Conservation (phyloP, 2,888 invertebrate genomes). For the Toxonevra muliebris region DNA sequence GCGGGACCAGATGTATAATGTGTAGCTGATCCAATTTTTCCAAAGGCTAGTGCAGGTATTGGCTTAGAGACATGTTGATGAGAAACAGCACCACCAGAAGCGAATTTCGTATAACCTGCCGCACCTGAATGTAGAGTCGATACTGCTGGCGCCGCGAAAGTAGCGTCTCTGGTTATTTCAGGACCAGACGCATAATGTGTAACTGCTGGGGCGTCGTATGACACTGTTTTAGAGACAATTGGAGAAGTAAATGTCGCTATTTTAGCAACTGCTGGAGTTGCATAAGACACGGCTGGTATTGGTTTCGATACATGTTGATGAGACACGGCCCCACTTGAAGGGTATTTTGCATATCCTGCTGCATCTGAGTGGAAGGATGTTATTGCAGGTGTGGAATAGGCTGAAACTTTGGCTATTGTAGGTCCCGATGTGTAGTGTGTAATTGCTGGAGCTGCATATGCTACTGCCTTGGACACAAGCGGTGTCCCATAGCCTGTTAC, state of each 20-base stretch:
- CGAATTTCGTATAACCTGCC: slow-evolving; percentile 15
- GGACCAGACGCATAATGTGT: slow-evolving; percentile 29
- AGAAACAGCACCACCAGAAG: slow-evolving; percentile 48
- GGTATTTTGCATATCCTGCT: slow-evolving; percentile 21
- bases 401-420: slow-evolving; percentile 44
- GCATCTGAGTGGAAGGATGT: slow-evolving; percentile 27
- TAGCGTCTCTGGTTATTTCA: slow-evolving; percentile 40
- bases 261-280: slow-evolving; percentile 43
- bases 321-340: slow-evolving; percentile 48
- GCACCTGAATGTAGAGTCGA: slow-evolving; percentile 22
- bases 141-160: slow-evolving; percentile 39
- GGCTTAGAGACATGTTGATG: slow-evolving; percentile 42
- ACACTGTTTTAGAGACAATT: slow-evolving; percentile 35
- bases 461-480: slow-evolving; percentile 25
- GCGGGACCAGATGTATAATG: slow-evolving; percentile 26
- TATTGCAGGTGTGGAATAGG: slow-evolving; percentile 42
- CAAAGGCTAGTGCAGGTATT: slow-evolving; percentile 26
- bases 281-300: slow-evolving; percentile 30
- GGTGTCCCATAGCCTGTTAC: slow-evolving; percentile 24
- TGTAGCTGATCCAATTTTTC: slow-evolving; percentile 39
- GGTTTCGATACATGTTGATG: slow-evolving; percentile 41
- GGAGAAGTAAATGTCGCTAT: slow-evolving; percentile 42
- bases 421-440: slow-evolving; percentile 37
- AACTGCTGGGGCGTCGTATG: slow-evolving; percentile 39
- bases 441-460: slow-evolving; percentile 24